Base-by-base conservation (phyloP, 2,888 invertebrate genomes). In the Elmis aenea region DNA sequence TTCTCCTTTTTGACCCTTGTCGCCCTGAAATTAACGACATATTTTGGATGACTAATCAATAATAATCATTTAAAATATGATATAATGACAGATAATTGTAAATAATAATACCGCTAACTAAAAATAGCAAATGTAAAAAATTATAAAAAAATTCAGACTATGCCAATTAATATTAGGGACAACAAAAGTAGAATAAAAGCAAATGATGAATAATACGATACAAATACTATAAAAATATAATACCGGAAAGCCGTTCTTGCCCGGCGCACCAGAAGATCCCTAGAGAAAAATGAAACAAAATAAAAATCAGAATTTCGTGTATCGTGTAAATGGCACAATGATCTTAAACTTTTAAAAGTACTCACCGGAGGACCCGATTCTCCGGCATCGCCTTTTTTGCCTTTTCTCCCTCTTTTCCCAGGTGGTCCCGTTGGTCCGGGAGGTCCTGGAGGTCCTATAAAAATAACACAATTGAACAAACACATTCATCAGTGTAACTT, bases 181-280 rank as follows among this genome's bases (percentile, higher is more conserved):
- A 27, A 18, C 13, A 14, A 12, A 26, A 34, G 27, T 30, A 9
- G 30, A 22, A 22, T 14, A 47, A 44, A 30, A 21, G 37, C 26
- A 42, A 25, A 41, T 35, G 42, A 42, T 32, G 33, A 30, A 45
- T 25, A 37, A 31, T 30, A 38, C 33, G 50, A 58, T 50, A 59
- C 61, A 63, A 64, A 64, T 62, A 64, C 68, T 68, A 67, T 61
- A 70, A 70, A 68, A 70, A 67, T 71, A 70, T 73, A 72, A 73
- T 81, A 89, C 89, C 83, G 89, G 89, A 79, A 88, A 88, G 75
- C 88, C 89, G 69, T 85, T 87, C 74, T 86, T 87, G 68, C 88
- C 88, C 57, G 85, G 79, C 62, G 85, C 77, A 66, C 88, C 88
- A 67, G 81, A 75, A 61, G 79, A 71, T 66, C 88, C 88, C 87